Base-by-base conservation (phyloP, 2,888 invertebrate species). In the Sphecodes monilicornis region DNA sequence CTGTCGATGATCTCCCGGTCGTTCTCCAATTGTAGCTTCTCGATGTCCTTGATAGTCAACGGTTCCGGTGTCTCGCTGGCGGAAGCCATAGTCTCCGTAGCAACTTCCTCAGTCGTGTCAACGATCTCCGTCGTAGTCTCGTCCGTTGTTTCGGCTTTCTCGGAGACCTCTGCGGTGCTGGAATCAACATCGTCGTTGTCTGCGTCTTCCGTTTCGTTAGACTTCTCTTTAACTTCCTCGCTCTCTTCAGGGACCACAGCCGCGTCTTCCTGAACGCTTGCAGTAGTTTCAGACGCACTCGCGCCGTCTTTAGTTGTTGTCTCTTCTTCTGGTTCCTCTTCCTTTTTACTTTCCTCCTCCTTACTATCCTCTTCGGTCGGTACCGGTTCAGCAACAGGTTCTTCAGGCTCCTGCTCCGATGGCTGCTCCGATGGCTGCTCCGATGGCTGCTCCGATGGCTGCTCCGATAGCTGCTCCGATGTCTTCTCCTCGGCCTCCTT, bases 1-100 rank as follows among this genome's bases (percentile, higher is more conserved):
- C 97, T 97, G 74, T 97, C 96, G 84, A 96, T 96, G 60, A 96
- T 95, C 94, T 97, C 97, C 87, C 96, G 95, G 91, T 97, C 96
- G 5, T 91, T 91, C 70, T 92, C 92, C 69, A 90, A 64, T 32
- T 90, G 90, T 76, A 89, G 84, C 84, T 84, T 90, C 82, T 88
- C 90, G 68, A 90, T 89, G 66, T 84, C 89, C 75, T 86, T 90
- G 76, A 87, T 80, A 11, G 54, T 82, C 29, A 85, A 36, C 26
- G 84, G 75, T 43, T 90, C 90, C 26, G 82, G 70, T 18, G 81
- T 78, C 36, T 82, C 83, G 18, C 76, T 82, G 32, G 84, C 54
- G 41, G 85, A 76, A 18, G 73, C 75, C 64, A 77, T 78, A 3
- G 72, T 76, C n/a, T 88, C 88, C 6, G 72, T 60, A 26, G 85